A percentile compares a stretch with the other conserved stretches of the same genome.
These are phyloP conservation scores for Ptilonorhynchus violaceus DNA, from an alignment of 2,113 vertebrate species.

Conservation along the genomic window DNA sequence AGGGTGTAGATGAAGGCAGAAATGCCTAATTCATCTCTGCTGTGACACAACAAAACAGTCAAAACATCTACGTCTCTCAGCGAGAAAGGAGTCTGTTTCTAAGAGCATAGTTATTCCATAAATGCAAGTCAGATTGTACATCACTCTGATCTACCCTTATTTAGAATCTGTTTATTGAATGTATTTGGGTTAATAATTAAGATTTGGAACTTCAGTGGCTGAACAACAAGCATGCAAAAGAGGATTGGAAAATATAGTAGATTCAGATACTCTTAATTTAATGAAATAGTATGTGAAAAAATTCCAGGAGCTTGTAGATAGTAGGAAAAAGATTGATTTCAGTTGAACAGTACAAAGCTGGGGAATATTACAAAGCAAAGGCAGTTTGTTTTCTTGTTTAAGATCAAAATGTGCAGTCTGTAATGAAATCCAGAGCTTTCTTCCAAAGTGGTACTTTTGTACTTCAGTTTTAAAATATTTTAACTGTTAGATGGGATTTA, in stretches of 20 bases:
- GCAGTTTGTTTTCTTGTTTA: conserved; percentile 43
- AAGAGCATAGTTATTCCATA: conserved; percentile 65
- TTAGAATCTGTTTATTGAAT: conserved; percentile 71
- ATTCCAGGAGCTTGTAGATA: conserved; percentile 49
- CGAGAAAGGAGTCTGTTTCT: conserved; percentile 64
- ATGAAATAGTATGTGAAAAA: background rate
- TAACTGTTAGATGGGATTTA: conserved; percentile 11
- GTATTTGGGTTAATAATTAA: conserved; percentile 71
- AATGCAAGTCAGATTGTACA: conserved; percentile 64
- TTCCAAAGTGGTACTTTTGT: conserved; percentile 22
- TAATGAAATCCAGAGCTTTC: conserved; percentile 63
- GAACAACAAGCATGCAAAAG: conserved; percentile 60
- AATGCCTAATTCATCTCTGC: conserved; percentile 59
- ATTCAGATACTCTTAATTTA: conserved; percentile 34
- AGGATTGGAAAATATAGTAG: conserved; percentile 37
- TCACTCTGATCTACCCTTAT: conserved; percentile 66
- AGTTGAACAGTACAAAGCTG: conserved; percentile 33
- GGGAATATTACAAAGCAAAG: conserved; percentile 46
- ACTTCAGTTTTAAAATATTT: conserved; percentile 39
- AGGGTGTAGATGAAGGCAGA: conserved; percentile 50
- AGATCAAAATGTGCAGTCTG: conserved; percentile 57
- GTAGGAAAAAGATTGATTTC: conserved; percentile 5
- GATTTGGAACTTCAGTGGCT: conserved; percentile 64
- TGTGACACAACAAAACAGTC: conserved; percentile 55
- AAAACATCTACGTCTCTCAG: conserved; percentile 54